Conservation (phyloP, 2,113 vertebrate species). For the Bambusicola thoracicus region DNA sequence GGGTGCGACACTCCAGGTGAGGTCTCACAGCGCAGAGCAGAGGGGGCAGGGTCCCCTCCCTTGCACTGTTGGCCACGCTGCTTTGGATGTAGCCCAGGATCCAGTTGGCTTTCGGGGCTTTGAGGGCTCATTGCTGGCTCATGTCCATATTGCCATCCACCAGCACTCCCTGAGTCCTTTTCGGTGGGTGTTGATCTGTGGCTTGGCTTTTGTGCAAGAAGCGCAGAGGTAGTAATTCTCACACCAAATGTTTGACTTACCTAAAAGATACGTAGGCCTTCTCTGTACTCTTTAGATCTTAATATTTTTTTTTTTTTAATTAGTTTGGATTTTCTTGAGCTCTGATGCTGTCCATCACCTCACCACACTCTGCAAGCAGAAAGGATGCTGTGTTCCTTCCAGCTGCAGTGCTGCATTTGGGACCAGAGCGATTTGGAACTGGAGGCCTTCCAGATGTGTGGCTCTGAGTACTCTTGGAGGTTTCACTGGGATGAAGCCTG, state of each 20-base stretch:
- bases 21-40: no score
- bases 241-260: neutral
- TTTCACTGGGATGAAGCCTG: neutral
- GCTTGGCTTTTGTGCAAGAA: neutral
- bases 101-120: no score
- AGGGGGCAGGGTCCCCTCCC: no score
- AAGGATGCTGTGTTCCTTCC: neutral
- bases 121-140: no score
- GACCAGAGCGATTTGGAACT: neutral
- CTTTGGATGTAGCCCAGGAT: no score
- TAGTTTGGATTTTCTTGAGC: neutral
- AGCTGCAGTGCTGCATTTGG: accelerated
- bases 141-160: no score
- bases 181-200: neutral
- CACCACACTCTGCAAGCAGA: neutral
- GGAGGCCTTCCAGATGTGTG: accelerated
- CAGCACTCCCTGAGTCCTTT: no score
- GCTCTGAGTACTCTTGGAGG: neutral
- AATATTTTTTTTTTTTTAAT: accelerated
- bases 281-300: neutral
- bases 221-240: neutral
- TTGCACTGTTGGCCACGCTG: no score
- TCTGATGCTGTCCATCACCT: accelerated
- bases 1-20: no score
- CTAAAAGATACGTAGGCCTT: accelerated